Evolutionary conservation across 2,888 invertebrate genomes (phyloP), one percentile per base, ranked within the genome.

Genomic region (Empis stercorea): DNA sequence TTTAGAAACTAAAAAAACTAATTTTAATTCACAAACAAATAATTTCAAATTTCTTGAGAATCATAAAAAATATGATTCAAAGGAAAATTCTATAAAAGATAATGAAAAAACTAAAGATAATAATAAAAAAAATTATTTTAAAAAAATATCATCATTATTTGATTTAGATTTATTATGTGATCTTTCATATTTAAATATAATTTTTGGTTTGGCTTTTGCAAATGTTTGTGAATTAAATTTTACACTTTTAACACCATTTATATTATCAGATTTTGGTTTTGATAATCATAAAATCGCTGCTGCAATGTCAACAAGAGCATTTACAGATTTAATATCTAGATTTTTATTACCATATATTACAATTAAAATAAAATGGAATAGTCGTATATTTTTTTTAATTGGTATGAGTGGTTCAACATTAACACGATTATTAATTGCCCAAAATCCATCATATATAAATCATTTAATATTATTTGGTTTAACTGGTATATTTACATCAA

Each of bases 141-240:
- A 74, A 58, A 76, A 76, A 59, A 56, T 80, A 9, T 61, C 71
- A 1, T 63, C 75, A 43, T 80, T 80, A 57, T 80, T 81, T 59
- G 81, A 80, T 60, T 69, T 81, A 41, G 77, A 78, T 58, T 67
- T 81, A 42, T 62, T 81, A 15, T 75, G 74, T 58, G 80, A 81
- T 65, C 73, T 73, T 11, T 72, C 76, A n/a, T 81, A 78, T 56
- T 71, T 80, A 4, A 80, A 78, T 57, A 65, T 81, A 23, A 78
- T 80, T 76, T 56, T 81, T 47, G 81, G 81, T 4, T 71, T 81
- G 23, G 79, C 78, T 1, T 63, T 80, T 23, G 79, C 79, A 0
- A 76, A 75, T 58, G 80, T 80, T 56, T 76, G 74, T n/a, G 81
- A 81, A 61, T 55, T 80, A 4, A 81, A 81, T 60, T 81, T 81